These are phyloP conservation scores for Pachyuromys duprasi DNA, from an alignment of 2,797 vertebrate species.

Conservation along the genomic window DNA sequence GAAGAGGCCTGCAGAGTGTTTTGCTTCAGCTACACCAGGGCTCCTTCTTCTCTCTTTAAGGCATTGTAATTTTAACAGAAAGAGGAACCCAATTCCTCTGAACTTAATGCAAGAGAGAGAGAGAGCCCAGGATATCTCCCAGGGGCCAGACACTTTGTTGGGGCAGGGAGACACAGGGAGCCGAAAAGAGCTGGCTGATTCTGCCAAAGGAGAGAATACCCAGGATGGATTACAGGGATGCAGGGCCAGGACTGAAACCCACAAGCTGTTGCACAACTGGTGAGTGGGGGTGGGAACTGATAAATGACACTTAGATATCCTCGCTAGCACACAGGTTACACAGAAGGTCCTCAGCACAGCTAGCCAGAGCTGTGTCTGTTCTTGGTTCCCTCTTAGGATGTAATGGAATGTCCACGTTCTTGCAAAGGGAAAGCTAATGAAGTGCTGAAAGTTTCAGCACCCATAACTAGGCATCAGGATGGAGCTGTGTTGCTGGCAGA, in stretches of 20 bases:
- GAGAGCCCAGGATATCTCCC: background rate
- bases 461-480: slow-evolving; percentile 3
- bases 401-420: slow-evolving; percentile 49
- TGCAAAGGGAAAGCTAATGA: slow-evolving; percentile 46
- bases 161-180: background rate
- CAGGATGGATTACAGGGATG: background rate
- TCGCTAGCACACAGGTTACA: slow-evolving; percentile 18
- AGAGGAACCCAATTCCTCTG: background rate
- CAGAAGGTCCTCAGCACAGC: slow-evolving; percentile 24
- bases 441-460: slow-evolving; percentile 24
- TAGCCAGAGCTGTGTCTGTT: background rate
- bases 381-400: slow-evolving; percentile 45
- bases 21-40: background rate
- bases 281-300: background rate
- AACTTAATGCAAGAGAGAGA: background rate
- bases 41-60: background rate
- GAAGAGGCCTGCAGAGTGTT: background rate
- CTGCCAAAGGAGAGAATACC: background rate
- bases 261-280: background rate
- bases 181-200: background rate
- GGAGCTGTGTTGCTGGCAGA: slow-evolving; percentile 51
- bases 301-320: background rate
- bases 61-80: background rate
- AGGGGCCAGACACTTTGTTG: background rate
- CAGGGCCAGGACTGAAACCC: background rate